Conservation (phyloP, 2,113 vertebrate genomes). For the Tympanuchus pallidicinctus region DNA sequence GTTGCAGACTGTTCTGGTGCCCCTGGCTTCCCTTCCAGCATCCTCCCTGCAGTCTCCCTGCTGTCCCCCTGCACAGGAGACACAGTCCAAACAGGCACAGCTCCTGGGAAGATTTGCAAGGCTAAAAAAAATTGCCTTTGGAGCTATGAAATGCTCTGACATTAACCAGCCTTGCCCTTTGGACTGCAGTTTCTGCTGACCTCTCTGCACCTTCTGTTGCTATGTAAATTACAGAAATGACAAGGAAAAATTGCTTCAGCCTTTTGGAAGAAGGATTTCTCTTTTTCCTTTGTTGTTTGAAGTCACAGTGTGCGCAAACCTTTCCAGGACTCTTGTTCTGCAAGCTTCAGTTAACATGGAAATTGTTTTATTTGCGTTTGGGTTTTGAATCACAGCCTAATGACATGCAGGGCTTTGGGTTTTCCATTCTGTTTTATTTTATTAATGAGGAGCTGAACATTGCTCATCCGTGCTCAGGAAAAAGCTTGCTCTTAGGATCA, state of each 20-base stretch:
- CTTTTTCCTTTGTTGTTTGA: background rate
- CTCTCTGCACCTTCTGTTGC: accelerated
- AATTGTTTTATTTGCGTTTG: slow-evolving; percentile 36
- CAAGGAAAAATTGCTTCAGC: background rate
- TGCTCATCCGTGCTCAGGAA: background rate
- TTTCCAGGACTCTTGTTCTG: background rate
- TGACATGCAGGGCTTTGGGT: background rate
- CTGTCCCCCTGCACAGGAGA: accelerated
- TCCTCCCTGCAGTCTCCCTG: accelerated
- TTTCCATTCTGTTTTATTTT: background rate
- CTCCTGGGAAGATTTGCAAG: background rate
- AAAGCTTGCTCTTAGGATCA: background rate
- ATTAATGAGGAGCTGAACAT: background rate
- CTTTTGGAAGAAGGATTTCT: background rate
- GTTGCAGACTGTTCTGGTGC: background rate
- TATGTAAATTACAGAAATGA: background rate
- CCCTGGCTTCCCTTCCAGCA: accelerated
- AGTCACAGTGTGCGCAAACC: background rate
- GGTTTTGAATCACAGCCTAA: slow-evolving; percentile 15
- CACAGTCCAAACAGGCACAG: accelerated
- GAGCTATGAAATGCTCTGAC: background rate
- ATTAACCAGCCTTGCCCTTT: background rate
- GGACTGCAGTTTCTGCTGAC: background rate
- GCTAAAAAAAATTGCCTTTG: background rate
- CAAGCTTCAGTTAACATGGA: slow-evolving; percentile 18